Base-by-base conservation (phyloP, 2,113 vertebrate genomes). In the Paracanthobrama guichenoti region DNA sequence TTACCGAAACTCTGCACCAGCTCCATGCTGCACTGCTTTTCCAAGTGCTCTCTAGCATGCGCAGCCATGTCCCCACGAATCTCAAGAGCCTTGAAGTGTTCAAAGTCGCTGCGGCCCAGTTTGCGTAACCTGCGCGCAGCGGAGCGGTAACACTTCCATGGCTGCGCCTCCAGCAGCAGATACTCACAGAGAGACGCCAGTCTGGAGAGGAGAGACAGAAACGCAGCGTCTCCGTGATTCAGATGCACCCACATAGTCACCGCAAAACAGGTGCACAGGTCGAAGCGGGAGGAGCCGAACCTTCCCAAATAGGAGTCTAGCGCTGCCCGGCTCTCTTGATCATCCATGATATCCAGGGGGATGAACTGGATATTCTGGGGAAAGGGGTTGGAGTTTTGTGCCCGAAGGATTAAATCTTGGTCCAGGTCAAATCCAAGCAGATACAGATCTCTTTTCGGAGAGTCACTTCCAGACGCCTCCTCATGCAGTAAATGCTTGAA, bases 191-290 rank as follows among this genome's bases (percentile, higher is more conserved):
- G 79, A 3, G 94, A 94, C 24, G 96, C 93, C 14, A 98, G 92
- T 22, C 85, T 88, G 12, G 94, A 90, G 20, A 99, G 94, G 79
- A 99, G 93, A 53, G 87, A 91, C 85, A 94, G 76, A 46, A 99
- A 93, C 14, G 94, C 97, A 0, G 78, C 59, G 72, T 99, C 97
- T 0, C 97, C 96, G 0, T 98, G 96, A 89, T 97, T 96, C 77
- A 99, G 89, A 87, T 99, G 97, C 87, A 99, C 95, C 97, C 97
- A 99, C 97, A 99, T 99, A 10, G 97, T 99, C 85, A 99, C 91
- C 0, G 97, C 97, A 92, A 99, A 95, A 85, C 97, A 99, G 48
- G 95, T 91, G 80, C 91, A 91, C 14, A 99, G 90, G 89, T 98
- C 94, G 88, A 98, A 99, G 50, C 50, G 46, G 4, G 94, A 89